These are phyloP conservation scores for Amiota communis DNA, from an alignment of 2,888 invertebrate species.

Conservation along the genomic window DNA sequence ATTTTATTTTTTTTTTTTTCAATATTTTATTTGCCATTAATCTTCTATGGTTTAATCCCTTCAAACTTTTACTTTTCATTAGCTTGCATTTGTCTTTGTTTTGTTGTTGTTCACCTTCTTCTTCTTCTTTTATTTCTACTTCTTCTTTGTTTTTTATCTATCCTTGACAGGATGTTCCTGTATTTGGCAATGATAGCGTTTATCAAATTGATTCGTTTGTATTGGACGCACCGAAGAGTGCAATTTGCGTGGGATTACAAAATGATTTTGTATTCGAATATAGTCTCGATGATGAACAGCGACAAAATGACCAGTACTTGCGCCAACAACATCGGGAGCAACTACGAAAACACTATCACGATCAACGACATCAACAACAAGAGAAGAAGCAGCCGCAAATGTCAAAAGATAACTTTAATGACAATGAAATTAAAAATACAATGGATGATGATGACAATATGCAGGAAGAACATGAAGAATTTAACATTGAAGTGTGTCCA, in stretches of 20 bases:
- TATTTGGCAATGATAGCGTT: constrained; percentile 60
- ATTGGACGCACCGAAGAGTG: constrained; percentile 69
- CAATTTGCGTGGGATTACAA: constrained; percentile 71
- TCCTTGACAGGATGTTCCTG: constrained; percentile 69
- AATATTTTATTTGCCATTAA: neutral
- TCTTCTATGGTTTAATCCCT: no score
- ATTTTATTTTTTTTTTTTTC: neutral
- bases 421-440: constrained; percentile 31
- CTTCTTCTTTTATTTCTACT: constrained; percentile 53
- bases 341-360: constrained; percentile 29
- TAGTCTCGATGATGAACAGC: constrained; percentile 48
- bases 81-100: constrained; percentile 40
- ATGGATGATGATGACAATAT: constrained; percentile 23
- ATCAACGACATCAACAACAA: constrained; percentile 32
- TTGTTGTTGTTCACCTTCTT: constrained; percentile 56
- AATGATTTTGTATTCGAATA: constrained; percentile 67
- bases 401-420: neutral
- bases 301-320: constrained; percentile 10
- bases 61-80: no score
- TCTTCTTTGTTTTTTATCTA: constrained; percentile 53
- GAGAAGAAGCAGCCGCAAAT: neutral
- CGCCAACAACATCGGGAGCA: constrained; percentile 21
- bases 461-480: constrained; percentile 39
- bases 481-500: constrained; percentile 32
- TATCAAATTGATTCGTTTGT: constrained; percentile 72